Evolutionary conservation across 2,888 invertebrate species (phyloP), one percentile per base, ranked within the genome.

Genomic region (Tinea trinotella): DNA sequence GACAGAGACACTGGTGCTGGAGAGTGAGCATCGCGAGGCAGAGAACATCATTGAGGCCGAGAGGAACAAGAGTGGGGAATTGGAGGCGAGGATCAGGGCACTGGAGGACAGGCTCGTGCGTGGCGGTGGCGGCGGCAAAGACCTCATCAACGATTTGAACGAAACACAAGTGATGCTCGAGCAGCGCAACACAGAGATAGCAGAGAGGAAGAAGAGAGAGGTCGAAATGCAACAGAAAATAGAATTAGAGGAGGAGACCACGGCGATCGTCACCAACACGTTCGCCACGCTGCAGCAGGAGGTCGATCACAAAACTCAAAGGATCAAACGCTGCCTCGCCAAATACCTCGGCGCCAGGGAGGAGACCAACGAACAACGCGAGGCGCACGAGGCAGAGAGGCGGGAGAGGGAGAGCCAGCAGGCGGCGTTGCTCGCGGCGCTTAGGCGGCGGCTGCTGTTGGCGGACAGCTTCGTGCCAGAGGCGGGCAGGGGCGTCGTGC

Each of bases 221-320:
- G 92, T 98, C 54, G 98, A 98, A 81, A 97, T 99, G 90, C 93
- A 95, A 68, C 97, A 98, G 76, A 92, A 93, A 68, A 88, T 99
- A 54, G 98, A 99, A 67, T 87, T 94, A 63, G 95, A 98, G 73
- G 98, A 99, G 71, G 95, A 98, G 71, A 95, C 93, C 12, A 94
- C 97, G 10, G 87, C 93, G 52, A 97, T 95, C 67, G 91, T 99
- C 55, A 92, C 94, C 56, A 95, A 94, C 67, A 98, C 97, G 0
- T 98, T 95, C 68, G 90, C 94, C 6, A 95, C 93, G 53, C 83
- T 99, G 55, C 97, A 98, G 70, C 98, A 98, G 72, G 98, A 99
- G 80, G 97, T 99, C 1, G 99, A 99, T 70, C 92, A 96, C 56
- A 99, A 99, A 77, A 95, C 97, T 18, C 94, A 93, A 65, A 83